Base-by-base conservation (phyloP, 2,888 invertebrate species). In the Coenonympha glycerion region DNA sequence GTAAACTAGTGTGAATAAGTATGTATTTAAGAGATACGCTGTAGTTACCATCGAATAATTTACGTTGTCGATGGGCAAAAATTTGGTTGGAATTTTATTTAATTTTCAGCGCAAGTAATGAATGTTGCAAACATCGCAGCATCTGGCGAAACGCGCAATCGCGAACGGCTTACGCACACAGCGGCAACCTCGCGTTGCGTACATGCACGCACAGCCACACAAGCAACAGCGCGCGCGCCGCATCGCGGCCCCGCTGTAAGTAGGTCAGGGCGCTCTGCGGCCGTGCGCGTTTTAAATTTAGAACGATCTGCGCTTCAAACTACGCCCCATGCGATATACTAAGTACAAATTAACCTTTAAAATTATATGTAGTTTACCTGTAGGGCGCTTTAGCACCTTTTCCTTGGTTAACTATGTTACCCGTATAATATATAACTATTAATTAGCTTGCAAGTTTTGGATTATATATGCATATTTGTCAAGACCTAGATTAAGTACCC, bases 211-310 rank as follows among this genome's bases (percentile, higher is more conserved):
- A 76, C 74, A 74, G 66, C 49, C 58, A 41, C 44, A 52, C n/a
- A n/a, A n/a, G n/a, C n/a, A n/a, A n/a, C 56, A 66, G 79, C 80
- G 84, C 81, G 78, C 80, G 83, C 84, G 82, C 83, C 85, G 85
- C 85, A 84, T 63, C 86, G 83, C 79, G 84, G 84, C 85, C 84
- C 85, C 84, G 84, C 83, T 69, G 79, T 84, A 86, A 85, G 76
- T 86, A 84, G 86, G 86, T 86, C 86, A 86, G 84, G 86, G 86
- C 84, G 86, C 76, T 79, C 71, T 80, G 85, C 78, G 84, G 83
- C 83, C 80, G 85, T 77, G 83, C 82, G 82, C 79, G 82, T 80
- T 86, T 81, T 86, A 86, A 85, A 85, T 85, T 85, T 86, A 86
- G 86, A 86, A 79, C 82, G 79, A 86, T 84, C 79, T 72, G 80